Conservation (phyloP, 2,797 vertebrate genomes). For the Parauchenoglanis ngamensis region DNA sequence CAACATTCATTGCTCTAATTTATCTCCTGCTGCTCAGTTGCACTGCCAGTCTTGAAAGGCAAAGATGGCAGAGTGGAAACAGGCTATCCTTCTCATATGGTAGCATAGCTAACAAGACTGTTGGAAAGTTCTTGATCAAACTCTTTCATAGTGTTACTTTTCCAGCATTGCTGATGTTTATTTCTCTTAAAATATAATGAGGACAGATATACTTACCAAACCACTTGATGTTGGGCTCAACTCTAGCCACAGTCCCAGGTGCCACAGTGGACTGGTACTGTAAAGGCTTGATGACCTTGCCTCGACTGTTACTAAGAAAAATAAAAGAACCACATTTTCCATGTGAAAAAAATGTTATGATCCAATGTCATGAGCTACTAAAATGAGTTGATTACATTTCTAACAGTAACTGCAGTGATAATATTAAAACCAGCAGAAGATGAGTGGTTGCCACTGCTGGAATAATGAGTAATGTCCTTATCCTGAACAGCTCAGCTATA, state of each 20-base stretch:
- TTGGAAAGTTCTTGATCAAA: background rate
- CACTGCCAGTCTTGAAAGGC: background rate
- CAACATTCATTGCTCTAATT: background rate
- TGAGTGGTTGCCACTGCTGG: too few relatives aligned
- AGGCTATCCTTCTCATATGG: background rate
- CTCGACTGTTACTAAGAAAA: slow-evolving; percentile 80
- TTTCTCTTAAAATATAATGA: background rate
- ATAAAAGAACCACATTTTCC: background rate
- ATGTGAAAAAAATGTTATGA: background rate
- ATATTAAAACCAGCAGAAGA: background rate
- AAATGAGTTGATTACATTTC: background rate
- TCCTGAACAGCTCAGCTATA: background rate
- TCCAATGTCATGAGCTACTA: background rate
- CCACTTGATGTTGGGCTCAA: slow-evolving; percentile 99
- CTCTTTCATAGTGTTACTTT: background rate
- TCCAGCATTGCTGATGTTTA: background rate
- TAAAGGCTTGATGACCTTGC: slow-evolving; percentile 89
- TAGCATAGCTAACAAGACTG: background rate
- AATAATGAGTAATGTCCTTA: background rate
- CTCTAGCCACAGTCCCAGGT: slow-evolving; percentile 90
- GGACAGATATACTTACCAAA: slow-evolving; percentile 81
- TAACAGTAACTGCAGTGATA: background rate
- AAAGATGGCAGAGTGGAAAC: background rate
- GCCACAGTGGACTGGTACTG: slow-evolving; percentile 90
- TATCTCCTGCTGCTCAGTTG: background rate